Evolutionary conservation across 2,888 invertebrate genomes (phyloP), one percentile per base, ranked within the genome.

Genomic region (Amphipyra tragopoginis): DNA sequence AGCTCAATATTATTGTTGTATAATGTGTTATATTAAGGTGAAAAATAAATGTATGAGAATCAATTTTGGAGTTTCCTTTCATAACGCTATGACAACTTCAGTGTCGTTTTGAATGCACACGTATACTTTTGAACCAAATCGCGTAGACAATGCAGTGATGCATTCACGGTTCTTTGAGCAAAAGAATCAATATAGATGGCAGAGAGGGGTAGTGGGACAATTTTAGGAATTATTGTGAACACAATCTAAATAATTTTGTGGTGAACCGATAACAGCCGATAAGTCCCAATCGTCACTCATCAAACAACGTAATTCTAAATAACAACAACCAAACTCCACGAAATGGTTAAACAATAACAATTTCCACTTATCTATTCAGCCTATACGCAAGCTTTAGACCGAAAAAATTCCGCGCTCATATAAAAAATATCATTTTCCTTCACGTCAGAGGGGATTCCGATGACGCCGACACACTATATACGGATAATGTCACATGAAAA

Each of bases 401-500:
- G 21, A 48, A 52, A 71, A 70, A 72, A 69, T 64, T 63, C 68
- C 63, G 50, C 76, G 63, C 66, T 71, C 60, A 69, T 80, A 64
- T 68, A 66, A 81, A 73, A 79, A 77, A 80, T 79, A 81, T 79
- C 65, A 77, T 79, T 79, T 80, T 74, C 74, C 53, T 66, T 66
- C 74, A 75, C 74, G 72, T 81, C 77, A 75, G 65, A 74, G 72
- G 64, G 78, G 77, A 80, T 83, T 76, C 69, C 70, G 67, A 79
- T 78, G 83, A 79, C 82, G 75, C 53, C 72, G 81, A 80, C 79
- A 72, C 72, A 75, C 77, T 74, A 79, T 77, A 82, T 71, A 75
- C 68, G 75, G 79, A 81, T 84, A 83, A 80, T 81, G 75, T 74
- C 77, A 69, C 78, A 77, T 69, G 78, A 81, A 81, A 79, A 80